phyloP scores from a whole-genome alignment of 2,113 vertebrate species.

The Semicossyphus pulcher region DNA sequence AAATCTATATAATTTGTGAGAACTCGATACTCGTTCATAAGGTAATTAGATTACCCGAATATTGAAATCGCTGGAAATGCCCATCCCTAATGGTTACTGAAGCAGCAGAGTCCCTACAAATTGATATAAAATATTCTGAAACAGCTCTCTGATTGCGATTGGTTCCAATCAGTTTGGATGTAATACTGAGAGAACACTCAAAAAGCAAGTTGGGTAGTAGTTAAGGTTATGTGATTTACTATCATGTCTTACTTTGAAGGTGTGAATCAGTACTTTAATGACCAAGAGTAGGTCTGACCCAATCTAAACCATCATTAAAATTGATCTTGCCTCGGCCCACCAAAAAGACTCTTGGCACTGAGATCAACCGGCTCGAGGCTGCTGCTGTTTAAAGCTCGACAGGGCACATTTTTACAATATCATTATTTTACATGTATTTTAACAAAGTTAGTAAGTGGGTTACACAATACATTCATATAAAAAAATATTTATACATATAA shows the following conservation, averaged over 20 bases:
- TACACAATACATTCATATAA: no score
- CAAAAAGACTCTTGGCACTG: constrained; percentile 5
- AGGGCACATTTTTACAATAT: no score
- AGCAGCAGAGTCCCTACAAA: background rate
- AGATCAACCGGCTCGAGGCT: constrained; percentile 30
- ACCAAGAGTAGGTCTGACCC: constrained; percentile 18
- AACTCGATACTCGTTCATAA: no score
- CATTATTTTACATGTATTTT: no score
- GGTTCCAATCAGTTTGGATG: background rate
- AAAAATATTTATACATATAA: no score
- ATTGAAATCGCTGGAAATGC: no score
- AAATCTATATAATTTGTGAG: no score
- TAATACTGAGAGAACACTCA: background rate
- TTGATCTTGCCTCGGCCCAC: constrained; percentile 30
- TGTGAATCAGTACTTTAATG: constrained; percentile 30
- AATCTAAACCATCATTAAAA: constrained; percentile 37
- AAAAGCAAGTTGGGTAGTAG: background rate
- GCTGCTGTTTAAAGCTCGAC: no score
- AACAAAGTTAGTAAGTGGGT: no score
- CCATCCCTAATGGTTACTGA: no score
- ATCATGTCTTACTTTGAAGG: background rate
- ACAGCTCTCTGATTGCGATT: background rate
- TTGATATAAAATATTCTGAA: background rate
- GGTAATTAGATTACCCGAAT: no score
- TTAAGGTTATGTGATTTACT: constrained; percentile 16